Conservation (phyloP, 1,140 invertebrate genomes). For the Halyomorpha halys region DNA sequence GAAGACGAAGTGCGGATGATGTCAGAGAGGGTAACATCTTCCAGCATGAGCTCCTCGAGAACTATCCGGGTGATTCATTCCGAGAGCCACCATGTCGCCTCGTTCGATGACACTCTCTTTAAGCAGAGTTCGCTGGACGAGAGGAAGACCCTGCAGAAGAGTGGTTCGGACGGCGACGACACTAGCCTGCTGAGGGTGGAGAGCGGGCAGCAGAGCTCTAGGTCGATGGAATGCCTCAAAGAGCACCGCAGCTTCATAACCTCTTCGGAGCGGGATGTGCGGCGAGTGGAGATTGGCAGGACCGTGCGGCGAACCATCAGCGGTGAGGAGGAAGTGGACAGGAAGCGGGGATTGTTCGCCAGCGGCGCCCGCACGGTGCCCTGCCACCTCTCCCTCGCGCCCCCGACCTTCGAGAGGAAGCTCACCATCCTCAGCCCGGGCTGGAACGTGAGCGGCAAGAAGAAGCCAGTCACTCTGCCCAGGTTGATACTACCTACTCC, state of each 20-base stretch:
- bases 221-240: conserved; percentile 52
- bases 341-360: conserved; percentile 46
- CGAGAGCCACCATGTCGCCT: background rate
- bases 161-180: conserved; percentile 10
- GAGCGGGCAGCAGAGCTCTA: conserved; percentile 27
- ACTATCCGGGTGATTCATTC: background rate
- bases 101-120: conserved; percentile 6
- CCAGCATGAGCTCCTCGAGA: background rate
- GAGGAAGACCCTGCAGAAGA: conserved; percentile 3
- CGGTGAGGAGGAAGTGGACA: conserved; percentile 46
- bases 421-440: conserved; percentile 61
- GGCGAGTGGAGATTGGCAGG: conserved; percentile 36
- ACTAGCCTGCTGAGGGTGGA: background rate
- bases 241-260: conserved; percentile 43
- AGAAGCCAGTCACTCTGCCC: conserved; percentile 56
- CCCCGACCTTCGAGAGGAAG: conserved; percentile 48
- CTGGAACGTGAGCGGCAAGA: conserved; percentile 45
- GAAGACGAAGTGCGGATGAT: conserved; percentile 1
- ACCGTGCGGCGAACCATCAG: conserved; percentile 40
- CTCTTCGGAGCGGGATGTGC: conserved; percentile 51
- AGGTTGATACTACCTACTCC: conserved; percentile 60
- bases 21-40: background rate
- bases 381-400: conserved; percentile 56
- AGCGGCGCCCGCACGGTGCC: conserved; percentile 41
- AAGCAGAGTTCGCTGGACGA: background rate